Conservation (phyloP, 1,140 invertebrate genomes). For the Penaeus chinensis region DNA sequence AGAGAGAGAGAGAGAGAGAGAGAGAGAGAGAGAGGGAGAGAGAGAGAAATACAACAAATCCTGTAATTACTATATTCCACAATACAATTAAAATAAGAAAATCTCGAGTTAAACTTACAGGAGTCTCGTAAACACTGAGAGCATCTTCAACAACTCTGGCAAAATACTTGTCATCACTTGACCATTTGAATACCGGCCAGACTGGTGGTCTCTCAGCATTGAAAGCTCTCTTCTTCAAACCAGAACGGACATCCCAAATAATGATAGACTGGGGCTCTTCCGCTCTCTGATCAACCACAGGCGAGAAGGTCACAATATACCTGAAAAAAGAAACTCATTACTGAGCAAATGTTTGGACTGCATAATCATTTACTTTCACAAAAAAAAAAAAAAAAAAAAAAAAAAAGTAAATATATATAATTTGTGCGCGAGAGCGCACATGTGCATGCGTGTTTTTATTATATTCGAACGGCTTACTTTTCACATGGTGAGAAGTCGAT, state of each 20-base stretch:
- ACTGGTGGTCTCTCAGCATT: conserved; percentile 80
- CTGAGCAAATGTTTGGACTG: background rate
- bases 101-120: conserved; percentile 71
- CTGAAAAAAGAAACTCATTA: conserved; percentile 67
- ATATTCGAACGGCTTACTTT: conserved; percentile 73
- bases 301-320: conserved; percentile 93
- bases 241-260: conserved; percentile 93
- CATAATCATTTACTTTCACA: background rate
- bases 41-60: no score
- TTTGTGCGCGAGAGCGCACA: no score
- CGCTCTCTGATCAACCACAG: conserved; percentile 73
- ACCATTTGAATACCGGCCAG: conserved; percentile 98
- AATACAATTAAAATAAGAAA: no score
- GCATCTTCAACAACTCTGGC: conserved; percentile 81
- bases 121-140: conserved; percentile 96
- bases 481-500: conserved; percentile 99
- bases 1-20: no score
- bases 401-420: background rate
- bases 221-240: conserved; percentile 92
- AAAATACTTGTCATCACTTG: conserved; percentile 96
- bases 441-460: background rate
- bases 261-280: conserved; percentile 77
- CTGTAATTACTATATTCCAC: no score
- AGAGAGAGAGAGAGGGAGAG: no score
- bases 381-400: no score